Base-by-base conservation (phyloP, 2,113 vertebrate genomes). In the Notothenia coriiceps region DNA sequence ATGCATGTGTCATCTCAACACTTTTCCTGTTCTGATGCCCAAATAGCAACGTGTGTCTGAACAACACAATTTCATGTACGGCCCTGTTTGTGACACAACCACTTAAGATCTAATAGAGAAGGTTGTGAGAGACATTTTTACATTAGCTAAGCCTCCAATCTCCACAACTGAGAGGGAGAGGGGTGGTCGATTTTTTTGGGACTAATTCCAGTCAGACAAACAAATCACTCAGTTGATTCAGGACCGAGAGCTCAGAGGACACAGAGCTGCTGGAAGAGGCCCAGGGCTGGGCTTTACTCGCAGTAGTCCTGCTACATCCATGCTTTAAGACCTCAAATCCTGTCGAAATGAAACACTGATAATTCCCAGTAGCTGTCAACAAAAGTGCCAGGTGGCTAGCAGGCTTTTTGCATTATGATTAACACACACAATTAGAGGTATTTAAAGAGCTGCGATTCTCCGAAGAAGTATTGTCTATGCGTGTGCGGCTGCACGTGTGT, bases 31-130 rank as follows among this genome's bases (percentile, higher is more conserved):
- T 92, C 83, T 92, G 83, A 92, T 90, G 87, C 88, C 80, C 90
- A 93, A 92, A 94, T 91, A 89, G 86, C 84, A 74, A 82, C 47
- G 85, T 73, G 86, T 80, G 80, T 93, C 85, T 89, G 86, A 92
- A 90, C 89, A 91, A 86, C 87, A 88, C 70, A 29, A 76, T 83
- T 74, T 89, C 95, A 96, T 96, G 96, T 90, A 87, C 77, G 6
- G 65, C 63, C 62, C 80, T 67, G 84, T 96, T 95, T 95, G 95
- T 95, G 97, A 97, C 91, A 92, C 86, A 79, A 96, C 94, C 96
- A 95, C 94, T 96, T 51, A 94, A 95, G 94, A 96, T 97, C 95
- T 96, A 96, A 96, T 96, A 91, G 94, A 88, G 59, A 54, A 91
- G 81, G 94, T 92, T 79, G 40, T 14, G 65, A 61, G 60, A 77